These are phyloP conservation scores for Paracanthobrama guichenoti DNA, from an alignment of 2,113 vertebrate genomes.

Conservation along the genomic window DNA sequence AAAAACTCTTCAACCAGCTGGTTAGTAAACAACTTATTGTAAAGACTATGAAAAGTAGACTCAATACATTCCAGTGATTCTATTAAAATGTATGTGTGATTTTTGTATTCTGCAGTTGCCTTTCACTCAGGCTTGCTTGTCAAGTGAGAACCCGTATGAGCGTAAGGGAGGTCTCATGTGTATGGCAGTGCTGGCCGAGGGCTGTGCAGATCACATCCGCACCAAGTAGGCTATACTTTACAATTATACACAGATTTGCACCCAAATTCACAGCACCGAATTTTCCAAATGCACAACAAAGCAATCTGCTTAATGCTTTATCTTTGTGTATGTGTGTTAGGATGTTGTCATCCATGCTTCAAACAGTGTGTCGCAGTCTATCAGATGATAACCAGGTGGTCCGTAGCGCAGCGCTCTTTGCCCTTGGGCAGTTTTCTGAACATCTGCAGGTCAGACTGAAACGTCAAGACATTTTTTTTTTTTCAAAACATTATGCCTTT, in stretches of 20 bases:
- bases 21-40: slow-evolving; percentile 67
- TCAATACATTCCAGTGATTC: background rate
- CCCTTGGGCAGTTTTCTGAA: slow-evolving; percentile 89
- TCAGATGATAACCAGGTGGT: slow-evolving; percentile 82
- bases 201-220: slow-evolving; percentile 88
- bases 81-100: background rate
- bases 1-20: slow-evolving; percentile 84
- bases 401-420: slow-evolving; percentile 82
- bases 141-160: slow-evolving; percentile 78
- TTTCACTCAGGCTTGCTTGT: slow-evolving; percentile 76
- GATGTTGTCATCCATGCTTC: slow-evolving; percentile 80
- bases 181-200: slow-evolving; percentile 87
- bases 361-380: slow-evolving; percentile 81
- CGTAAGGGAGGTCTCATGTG: slow-evolving; percentile 87
- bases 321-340: slow-evolving; percentile 62
- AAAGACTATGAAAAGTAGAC: background rate
- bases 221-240: slow-evolving; percentile 72
- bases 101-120: slow-evolving; percentile 73
- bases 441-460: slow-evolving; percentile 80
- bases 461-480: background rate
- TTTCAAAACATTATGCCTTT: background rate
- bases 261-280: no score
- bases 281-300: background rate
- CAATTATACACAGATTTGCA: no score
- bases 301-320: background rate